phyloP scores from a whole-genome alignment of 2,797 vertebrate species.

The Girardinus metallicus region DNA sequence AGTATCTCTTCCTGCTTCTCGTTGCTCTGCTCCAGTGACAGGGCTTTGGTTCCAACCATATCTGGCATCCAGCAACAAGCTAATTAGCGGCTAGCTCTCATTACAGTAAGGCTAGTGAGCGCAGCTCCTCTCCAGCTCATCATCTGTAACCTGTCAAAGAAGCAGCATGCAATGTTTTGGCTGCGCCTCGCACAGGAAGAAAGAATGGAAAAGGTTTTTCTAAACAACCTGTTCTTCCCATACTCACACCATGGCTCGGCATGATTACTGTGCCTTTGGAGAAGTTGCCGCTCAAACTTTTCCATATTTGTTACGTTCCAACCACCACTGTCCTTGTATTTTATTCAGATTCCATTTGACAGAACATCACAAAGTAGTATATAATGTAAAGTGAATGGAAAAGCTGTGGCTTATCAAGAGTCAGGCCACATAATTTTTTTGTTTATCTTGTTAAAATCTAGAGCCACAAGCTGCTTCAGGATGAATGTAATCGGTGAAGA shows the following conservation, averaged over 20 bases:
- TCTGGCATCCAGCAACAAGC: slow-evolving; percentile 72
- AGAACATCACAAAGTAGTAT: neutral
- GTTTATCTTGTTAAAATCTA: neutral
- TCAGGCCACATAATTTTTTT: neutral
- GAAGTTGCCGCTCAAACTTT: neutral
- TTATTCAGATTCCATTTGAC: neutral
- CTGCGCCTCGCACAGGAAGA: slow-evolving; percentile 53
- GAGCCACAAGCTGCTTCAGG: neutral
- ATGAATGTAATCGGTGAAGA: neutral
- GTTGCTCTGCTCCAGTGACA: slow-evolving; percentile 66
- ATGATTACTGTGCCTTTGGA: slow-evolving; percentile 25
- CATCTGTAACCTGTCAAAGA: slow-evolving; percentile 71
- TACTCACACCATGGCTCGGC: slow-evolving; percentile 45
- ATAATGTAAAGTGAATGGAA: neutral
- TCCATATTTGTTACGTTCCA: neutral
- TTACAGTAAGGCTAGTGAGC: slow-evolving; percentile 69
- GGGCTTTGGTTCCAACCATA: slow-evolving; percentile 64
- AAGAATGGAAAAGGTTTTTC: slow-evolving; percentile 49
- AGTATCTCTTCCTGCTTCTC: slow-evolving; percentile 59
- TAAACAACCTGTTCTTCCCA: slow-evolving; percentile 51
- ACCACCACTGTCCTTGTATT: neutral
- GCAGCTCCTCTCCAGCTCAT: slow-evolving; percentile 57
- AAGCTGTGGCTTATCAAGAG: neutral
- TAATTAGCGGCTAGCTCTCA: slow-evolving; percentile 78
- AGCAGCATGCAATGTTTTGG: slow-evolving; percentile 52